Evolutionary conservation across 2,113 vertebrate species (phyloP).

Genomic region (Spheniscus mendiculus): DNA sequence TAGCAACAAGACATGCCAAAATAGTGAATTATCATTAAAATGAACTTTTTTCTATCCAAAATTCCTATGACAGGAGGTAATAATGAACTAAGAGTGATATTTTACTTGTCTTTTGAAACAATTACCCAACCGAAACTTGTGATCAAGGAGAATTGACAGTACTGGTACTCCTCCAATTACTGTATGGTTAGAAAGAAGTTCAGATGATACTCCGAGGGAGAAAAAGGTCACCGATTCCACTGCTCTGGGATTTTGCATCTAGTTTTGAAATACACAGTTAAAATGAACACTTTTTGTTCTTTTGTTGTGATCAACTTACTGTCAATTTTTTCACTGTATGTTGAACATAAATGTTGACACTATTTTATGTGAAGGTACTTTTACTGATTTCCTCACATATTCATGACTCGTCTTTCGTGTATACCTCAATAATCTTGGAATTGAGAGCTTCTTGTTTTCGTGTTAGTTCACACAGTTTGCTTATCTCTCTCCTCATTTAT

Average conservation of each 20-base stretch:
- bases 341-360: not conserved
- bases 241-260: not conserved
- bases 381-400: not conserved
- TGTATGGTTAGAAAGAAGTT: not conserved
- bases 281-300: not conserved
- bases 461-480: not conserved
- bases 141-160: not conserved
- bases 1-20: not conserved
- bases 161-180: not conserved
- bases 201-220: not conserved
- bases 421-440: not conserved
- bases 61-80: not conserved
- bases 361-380: not conserved
- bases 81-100: not conserved
- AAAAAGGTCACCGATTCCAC: not conserved
- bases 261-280: not conserved
- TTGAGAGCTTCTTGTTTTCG: not conserved
- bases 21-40: not conserved
- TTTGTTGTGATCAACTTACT: not conserved
- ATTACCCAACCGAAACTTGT: not conserved
- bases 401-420: not conserved
- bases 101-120: not conserved
- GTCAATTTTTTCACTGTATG: not conserved
- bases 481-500: not conserved
- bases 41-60: not conserved